These are phyloP conservation scores for Anolis carolinensis DNA, from an alignment of 2,113 vertebrate genomes.

Conservation along the genomic window DNA sequence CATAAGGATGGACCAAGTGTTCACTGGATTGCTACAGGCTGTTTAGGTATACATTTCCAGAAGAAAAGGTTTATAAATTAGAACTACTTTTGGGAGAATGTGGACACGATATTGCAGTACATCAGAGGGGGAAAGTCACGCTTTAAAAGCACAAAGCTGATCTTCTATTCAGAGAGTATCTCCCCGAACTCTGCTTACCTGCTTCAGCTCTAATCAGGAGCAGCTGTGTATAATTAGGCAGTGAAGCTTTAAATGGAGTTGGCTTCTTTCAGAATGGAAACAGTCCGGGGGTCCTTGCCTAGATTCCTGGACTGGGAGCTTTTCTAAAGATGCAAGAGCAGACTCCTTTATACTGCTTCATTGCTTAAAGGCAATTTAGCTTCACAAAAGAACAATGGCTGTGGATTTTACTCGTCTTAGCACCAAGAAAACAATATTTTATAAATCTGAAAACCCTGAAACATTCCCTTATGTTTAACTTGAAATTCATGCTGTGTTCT, in stretches of 20 bases:
- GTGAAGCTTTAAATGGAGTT: background rate
- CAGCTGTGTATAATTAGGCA: conserved; percentile 26
- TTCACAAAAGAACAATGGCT: background rate
- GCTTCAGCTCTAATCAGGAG: background rate
- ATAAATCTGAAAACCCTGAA: conserved; percentile 24
- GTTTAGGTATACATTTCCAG: background rate
- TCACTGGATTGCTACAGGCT: rapidly evolving
- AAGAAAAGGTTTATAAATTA: background rate
- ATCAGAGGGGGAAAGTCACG: conserved; percentile 12
- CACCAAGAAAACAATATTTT: conserved; percentile 12
- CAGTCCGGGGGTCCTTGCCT: background rate
- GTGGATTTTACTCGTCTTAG: background rate
- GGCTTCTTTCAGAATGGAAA: conserved; percentile 7
- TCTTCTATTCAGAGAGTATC: conserved; percentile 4
- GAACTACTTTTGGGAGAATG: background rate
- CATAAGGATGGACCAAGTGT: background rate
- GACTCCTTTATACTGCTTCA: background rate
- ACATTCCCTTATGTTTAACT: conserved; percentile 35
- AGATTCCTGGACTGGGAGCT: background rate
- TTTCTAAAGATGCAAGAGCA: conserved; percentile 20
- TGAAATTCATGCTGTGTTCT: conserved; percentile 23
- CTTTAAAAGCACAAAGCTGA: background rate
- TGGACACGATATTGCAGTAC: conserved; percentile 32
- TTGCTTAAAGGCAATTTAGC: conserved; percentile 14
- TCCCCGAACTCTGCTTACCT: background rate